These are phyloP conservation scores for Trileptium ribeirensis DNA, from an alignment of 2,888 invertebrate genomes.

Conservation along the genomic window DNA sequence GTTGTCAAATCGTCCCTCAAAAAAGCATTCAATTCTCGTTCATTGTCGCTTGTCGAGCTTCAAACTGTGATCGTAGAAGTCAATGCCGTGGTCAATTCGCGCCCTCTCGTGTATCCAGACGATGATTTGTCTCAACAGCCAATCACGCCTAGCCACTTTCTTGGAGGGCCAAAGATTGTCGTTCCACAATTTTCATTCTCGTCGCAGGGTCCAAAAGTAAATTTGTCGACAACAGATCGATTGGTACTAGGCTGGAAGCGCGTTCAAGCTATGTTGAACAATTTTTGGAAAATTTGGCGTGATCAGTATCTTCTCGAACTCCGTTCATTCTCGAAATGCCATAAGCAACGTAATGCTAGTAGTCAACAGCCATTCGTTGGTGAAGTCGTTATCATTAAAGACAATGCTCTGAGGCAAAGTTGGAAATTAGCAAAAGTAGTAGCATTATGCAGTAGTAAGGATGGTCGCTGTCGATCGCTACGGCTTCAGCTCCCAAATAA, in stretches of 20 bases:
- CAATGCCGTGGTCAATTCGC: slow-evolving; percentile 1
- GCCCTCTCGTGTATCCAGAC: neutral
- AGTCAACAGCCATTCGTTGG: neutral
- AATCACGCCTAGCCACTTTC: slow-evolving; percentile 3
- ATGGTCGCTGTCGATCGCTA: slow-evolving; percentile 3
- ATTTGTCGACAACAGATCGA: neutral
- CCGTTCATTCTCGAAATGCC: neutral
- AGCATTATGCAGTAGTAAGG: neutral
- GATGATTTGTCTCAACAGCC: neutral
- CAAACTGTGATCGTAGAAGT: slow-evolving; percentile 1
- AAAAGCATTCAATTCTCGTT: neutral
- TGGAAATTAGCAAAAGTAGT: slow-evolving; percentile 8
- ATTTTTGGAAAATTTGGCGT: slow-evolving; percentile 1
- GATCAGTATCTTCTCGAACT: neutral
- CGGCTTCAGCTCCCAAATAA: neutral
- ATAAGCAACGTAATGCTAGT: neutral
- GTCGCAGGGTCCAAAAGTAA: neutral
- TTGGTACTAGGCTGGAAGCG: neutral
- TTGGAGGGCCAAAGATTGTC: neutral
- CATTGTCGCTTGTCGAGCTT: neutral
- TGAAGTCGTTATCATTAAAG: neutral
- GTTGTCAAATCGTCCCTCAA: neutral
- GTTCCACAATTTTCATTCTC: neutral
- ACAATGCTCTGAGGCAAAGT: neutral
- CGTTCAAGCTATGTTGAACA: neutral